Conservation (phyloP, 2,113 vertebrate species). For the Lampris incognitus region DNA sequence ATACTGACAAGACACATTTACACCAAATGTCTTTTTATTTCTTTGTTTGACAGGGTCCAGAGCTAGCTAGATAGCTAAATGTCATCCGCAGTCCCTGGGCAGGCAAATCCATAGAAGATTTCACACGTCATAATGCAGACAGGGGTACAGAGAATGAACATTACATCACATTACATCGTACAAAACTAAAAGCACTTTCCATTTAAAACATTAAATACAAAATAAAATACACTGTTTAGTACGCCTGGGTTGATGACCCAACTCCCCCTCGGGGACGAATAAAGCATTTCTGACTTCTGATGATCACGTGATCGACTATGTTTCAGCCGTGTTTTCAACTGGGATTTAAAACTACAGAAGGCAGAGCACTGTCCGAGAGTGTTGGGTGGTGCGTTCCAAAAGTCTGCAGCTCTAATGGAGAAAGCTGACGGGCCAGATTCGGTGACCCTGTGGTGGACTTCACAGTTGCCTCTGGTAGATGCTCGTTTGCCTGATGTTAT, state of each 20-base stretch:
- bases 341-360: constrained; percentile 14
- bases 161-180: background rate
- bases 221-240: too few relatives aligned
- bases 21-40: too few relatives aligned
- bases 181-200: background rate
- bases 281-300: too few relatives aligned
- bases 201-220: background rate
- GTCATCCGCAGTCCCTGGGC: too few relatives aligned
- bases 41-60: too few relatives aligned
- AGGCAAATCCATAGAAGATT: too few relatives aligned
- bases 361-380: background rate
- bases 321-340: constrained; percentile 1
- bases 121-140: too few relatives aligned
- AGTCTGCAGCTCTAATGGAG: constrained; percentile 6
- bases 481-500: constrained; percentile 13
- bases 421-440: constrained; percentile 2
- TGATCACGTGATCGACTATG: background rate
- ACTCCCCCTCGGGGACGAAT: too few relatives aligned
- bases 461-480: background rate
- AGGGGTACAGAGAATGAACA: too few relatives aligned
- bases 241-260: background rate
- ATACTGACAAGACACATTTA: too few relatives aligned
- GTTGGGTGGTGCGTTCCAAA: background rate
- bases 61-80: too few relatives aligned
- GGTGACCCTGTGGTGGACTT: background rate